Conservation (phyloP, 2,888 invertebrate species). For the Enoplolaimus lenunculus region DNA sequence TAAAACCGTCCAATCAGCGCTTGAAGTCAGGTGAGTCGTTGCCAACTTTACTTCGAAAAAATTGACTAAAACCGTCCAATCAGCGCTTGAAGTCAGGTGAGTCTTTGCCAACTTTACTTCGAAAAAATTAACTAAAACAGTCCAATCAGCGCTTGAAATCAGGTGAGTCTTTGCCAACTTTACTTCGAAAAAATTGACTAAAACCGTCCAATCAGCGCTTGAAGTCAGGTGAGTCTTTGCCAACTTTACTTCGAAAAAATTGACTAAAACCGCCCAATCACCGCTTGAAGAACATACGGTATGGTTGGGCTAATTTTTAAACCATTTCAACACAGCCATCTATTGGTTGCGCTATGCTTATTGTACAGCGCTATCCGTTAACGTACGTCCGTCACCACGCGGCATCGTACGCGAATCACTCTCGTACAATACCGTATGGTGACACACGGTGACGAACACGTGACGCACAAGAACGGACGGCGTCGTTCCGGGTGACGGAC, state of each 20-base stretch:
- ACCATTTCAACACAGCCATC: too few relatives aligned
- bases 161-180: conserved; percentile 33
- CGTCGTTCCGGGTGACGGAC: too few relatives aligned
- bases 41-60: conserved; percentile 40
- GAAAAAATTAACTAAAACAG: conserved; percentile 31
- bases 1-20: conserved; percentile 30
- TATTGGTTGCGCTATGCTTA: too few relatives aligned
- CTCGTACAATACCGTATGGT: too few relatives aligned
- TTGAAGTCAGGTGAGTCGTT: conserved; percentile 39
- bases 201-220: conserved; percentile 31
- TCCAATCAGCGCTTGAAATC: conserved; percentile 34
- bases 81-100: conserved; percentile 37
- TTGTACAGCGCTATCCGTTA: too few relatives aligned
- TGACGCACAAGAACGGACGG: too few relatives aligned
- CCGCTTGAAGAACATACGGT: conserved; percentile 34
- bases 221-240: conserved; percentile 40
- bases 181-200: too few relatives aligned
- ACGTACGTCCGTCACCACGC: too few relatives aligned
- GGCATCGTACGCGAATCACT: too few relatives aligned
- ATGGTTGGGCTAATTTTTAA: too few relatives aligned
- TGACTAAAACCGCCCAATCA: conserved; percentile 30
- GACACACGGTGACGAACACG: too few relatives aligned
- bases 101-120: too few relatives aligned
- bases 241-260: conserved; percentile 38
- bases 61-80: conserved; percentile 30